These are phyloP conservation scores for Benthosema pterotum DNA, from an alignment of 2,797 vertebrate species.

Conservation along the genomic window DNA sequence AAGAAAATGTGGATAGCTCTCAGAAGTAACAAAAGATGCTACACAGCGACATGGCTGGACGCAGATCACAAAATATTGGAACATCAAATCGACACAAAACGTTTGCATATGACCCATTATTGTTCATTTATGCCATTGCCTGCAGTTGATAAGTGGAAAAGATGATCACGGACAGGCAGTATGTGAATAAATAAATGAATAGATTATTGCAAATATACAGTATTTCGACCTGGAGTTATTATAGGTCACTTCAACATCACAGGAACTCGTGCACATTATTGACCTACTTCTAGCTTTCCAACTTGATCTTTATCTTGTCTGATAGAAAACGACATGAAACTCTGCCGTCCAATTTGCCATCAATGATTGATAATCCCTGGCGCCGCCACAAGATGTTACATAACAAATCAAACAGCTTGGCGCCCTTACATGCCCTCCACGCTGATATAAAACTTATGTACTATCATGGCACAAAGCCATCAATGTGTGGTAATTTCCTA, in stretches of 20 bases:
- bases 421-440: background rate
- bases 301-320: no score
- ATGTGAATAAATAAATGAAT: background rate
- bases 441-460: background rate
- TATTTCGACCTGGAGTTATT: conserved; percentile 3
- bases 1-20: background rate
- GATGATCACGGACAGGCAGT: no score
- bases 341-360: background rate
- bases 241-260: background rate
- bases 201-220: conserved; percentile 37
- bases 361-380: conserved; percentile 14
- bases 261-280: background rate
- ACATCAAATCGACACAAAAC: conserved; percentile 1
- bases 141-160: no score
- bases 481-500: background rate
- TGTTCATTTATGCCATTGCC: background rate
- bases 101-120: background rate
- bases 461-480: background rate
- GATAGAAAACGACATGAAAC: background rate
- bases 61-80: background rate
- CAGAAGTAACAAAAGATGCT: background rate
- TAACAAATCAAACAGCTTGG: conserved; percentile 9
- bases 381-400: background rate
- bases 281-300: no score
- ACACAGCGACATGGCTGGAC: background rate